phyloP scores from a whole-genome alignment of 2,888 invertebrate species.

The Linnaemya tessellans region DNA sequence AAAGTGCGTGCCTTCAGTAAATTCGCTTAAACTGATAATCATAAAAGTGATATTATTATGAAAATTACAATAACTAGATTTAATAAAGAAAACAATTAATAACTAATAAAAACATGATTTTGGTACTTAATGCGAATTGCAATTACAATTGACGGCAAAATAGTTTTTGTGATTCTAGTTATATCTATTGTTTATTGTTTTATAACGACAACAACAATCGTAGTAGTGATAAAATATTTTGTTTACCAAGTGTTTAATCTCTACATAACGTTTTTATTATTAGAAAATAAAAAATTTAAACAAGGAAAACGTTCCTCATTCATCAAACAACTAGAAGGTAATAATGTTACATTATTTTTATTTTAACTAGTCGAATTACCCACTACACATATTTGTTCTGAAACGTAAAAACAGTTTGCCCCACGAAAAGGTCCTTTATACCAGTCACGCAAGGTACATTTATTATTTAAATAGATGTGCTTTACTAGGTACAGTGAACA shows the following conservation, averaged over 20 bases:
- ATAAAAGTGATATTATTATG: slow-evolving; percentile 58
- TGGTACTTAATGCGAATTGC: background rate
- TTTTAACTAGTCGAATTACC: background rate
- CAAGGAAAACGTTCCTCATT: background rate
- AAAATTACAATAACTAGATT: slow-evolving; percentile 31
- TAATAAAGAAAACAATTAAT: background rate
- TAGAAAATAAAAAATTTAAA: slow-evolving; percentile 5
- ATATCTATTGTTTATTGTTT: background rate
- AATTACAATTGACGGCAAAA: slow-evolving; percentile 24
- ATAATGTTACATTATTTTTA: background rate
- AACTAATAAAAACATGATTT: background rate
- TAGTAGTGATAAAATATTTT: background rate
- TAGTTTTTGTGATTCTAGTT: background rate
- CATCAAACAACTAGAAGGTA: background rate
- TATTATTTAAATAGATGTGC: no score
- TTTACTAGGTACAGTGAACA: no score
- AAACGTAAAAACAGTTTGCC: no score
- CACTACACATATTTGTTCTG: background rate
- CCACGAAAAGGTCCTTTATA: no score
- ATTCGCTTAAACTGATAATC: slow-evolving; percentile 11
- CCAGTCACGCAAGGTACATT: no score
- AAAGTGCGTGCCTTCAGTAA: slow-evolving; percentile 58
- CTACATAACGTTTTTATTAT: background rate
- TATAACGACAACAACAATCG: slow-evolving; percentile 18
- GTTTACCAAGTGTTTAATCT: slow-evolving; percentile 32